Percentiles rank a stretch among this genome's conserved stretches.
These are phyloP conservation scores for Perognathus longimembris DNA, from an alignment of 2,113 vertebrate genomes.

Conservation along the genomic window DNA sequence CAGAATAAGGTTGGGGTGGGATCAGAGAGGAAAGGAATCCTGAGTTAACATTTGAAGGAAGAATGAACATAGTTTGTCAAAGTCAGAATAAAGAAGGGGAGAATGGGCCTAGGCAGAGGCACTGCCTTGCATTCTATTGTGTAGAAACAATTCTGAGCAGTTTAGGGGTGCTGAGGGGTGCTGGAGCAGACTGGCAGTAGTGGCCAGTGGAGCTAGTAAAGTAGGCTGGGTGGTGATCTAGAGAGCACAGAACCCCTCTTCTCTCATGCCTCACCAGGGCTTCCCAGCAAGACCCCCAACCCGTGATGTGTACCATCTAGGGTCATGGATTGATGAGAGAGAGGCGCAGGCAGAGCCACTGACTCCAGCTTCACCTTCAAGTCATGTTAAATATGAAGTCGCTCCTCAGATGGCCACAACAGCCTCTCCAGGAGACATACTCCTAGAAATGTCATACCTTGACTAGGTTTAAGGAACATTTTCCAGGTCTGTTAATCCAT, in stretches of 20 bases:
- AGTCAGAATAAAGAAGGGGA: not conserved
- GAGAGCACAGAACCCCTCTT: not conserved
- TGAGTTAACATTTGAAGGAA: not conserved
- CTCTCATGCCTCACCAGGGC: accelerated
- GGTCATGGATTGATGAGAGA: accelerated
- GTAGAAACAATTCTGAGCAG: not conserved
- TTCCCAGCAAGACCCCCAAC: not conserved
- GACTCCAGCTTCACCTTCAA: not conserved
- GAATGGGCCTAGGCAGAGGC: not conserved
- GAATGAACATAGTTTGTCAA: not conserved
- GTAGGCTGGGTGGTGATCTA: too few relatives aligned
- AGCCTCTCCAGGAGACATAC: not conserved
- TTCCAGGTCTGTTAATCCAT: not conserved
- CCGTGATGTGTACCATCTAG: not conserved
- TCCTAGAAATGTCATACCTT: not conserved
- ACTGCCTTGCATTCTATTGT: not conserved
- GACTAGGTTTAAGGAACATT: not conserved
- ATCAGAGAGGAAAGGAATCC: not conserved
- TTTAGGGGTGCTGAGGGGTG: too few relatives aligned
- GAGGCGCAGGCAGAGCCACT: accelerated
- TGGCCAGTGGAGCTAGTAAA: not conserved
- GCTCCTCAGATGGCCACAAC: not conserved
- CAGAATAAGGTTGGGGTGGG: not conserved
- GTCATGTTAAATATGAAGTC: not conserved
- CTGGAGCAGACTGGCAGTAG: not conserved